Percentiles rank a stretch among this genome's conserved stretches.
Conservation (phyloP, 2,113 vertebrate genomes). For the Podarcis cretensis region DNA sequence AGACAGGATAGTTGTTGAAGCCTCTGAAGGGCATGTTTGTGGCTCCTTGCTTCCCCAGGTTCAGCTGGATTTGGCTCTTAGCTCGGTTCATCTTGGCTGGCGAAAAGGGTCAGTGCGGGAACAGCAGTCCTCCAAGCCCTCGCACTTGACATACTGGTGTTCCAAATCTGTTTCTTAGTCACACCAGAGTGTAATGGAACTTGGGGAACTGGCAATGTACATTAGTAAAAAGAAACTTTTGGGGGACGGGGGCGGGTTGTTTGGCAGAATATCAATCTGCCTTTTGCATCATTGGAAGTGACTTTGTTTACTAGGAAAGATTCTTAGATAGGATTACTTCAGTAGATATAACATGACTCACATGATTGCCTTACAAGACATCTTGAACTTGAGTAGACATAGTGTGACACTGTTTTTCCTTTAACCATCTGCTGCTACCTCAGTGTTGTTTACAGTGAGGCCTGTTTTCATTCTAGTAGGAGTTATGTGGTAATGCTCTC, state of each 20-base stretch:
- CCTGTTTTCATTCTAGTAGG: slow-evolving; percentile 46
- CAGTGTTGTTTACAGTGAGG: slow-evolving; percentile 37
- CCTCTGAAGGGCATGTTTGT: neutral
- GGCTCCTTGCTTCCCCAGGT: neutral
- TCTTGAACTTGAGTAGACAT: slow-evolving; percentile 66
- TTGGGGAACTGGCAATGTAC: neutral
- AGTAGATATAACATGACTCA: slow-evolving; percentile 62
- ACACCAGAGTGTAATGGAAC: neutral
- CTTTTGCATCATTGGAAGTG: neutral
- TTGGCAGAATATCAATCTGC: neutral
- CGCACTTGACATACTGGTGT: neutral
- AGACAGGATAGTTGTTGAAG: neutral
- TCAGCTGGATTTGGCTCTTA: neutral
- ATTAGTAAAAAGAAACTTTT: neutral
- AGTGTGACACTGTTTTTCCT: slow-evolving; percentile 46
- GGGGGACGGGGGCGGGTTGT: neutral
- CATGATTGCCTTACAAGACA: slow-evolving; percentile 53
- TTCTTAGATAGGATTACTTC: slow-evolving; percentile 63
- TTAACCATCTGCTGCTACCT: slow-evolving; percentile 39
- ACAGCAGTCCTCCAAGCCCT: neutral
- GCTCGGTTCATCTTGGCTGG: neutral
- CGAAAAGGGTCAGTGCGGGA: neutral
- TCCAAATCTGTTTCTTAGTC: neutral
- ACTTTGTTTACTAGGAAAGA: slow-evolving; percentile 53
- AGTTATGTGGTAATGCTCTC: slow-evolving; percentile 11